phyloP scores from a whole-genome alignment of 2,888 invertebrate species.

The Cataglyphis altisquamis region DNA sequence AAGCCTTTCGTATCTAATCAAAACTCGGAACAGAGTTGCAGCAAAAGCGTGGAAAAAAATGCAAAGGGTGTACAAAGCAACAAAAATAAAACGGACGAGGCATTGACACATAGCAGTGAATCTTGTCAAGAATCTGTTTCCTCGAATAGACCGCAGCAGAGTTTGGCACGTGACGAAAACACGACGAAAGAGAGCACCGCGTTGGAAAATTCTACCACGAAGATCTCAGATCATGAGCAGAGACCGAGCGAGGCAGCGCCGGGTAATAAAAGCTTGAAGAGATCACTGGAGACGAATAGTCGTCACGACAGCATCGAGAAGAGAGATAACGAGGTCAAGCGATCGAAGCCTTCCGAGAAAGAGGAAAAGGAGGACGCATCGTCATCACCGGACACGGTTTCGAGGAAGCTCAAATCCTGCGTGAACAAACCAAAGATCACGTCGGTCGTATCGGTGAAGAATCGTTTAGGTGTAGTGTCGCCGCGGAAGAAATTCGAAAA shows the following conservation, averaged over 20 bases:
- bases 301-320: constrained; percentile 80
- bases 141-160: constrained; percentile 47
- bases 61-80: constrained; percentile 24
- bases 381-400: constrained; percentile 25
- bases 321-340: constrained; percentile 78
- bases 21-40: constrained; percentile 49
- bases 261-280: constrained; percentile 60
- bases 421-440: constrained; percentile 82
- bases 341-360: constrained; percentile 70
- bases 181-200: constrained; percentile 30
- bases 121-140: constrained; percentile 26
- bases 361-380: constrained; percentile 83
- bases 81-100: constrained; percentile 50
- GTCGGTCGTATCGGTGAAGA: constrained; percentile 84
- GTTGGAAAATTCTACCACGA: constrained; percentile 48
- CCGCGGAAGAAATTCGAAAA: constrained; percentile 79
- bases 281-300: constrained; percentile 65
- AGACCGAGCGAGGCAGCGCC: constrained; percentile 48
- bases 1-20: constrained; percentile 60
- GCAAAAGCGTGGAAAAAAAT: constrained; percentile 55
- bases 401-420: constrained; percentile 79
- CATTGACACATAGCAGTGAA: neutral
- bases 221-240: constrained; percentile 24
- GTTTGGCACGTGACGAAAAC: constrained; percentile 35
- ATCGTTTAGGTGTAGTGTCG: constrained; percentile 77